Conservation (phyloP, 2,113 vertebrate species). For the Pseudolaguvia tuberculata region DNA sequence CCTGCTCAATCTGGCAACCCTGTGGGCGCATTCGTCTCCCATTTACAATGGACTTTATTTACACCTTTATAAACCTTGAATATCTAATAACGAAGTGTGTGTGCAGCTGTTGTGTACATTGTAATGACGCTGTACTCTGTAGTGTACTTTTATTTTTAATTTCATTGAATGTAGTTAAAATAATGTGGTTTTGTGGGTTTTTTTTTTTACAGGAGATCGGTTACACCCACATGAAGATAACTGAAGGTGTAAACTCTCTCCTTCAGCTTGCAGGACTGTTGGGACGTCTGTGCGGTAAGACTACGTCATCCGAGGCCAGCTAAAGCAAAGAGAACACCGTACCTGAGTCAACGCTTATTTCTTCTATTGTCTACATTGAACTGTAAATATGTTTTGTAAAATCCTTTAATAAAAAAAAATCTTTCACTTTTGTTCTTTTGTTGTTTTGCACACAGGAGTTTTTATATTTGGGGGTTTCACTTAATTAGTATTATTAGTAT, state of each 20-base stretch:
- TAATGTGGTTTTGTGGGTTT: no score
- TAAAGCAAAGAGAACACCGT: no score
- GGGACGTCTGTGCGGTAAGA: conserved; percentile 87
- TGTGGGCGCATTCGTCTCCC: no score
- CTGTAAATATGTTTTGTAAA: conserved; percentile 23
- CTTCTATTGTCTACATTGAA: not conserved
- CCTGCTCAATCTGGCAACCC: no score
- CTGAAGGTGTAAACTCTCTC: conserved; percentile 90
- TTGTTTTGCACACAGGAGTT: not conserved
- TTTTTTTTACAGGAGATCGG: conserved; percentile 85
- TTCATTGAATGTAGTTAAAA: not conserved
- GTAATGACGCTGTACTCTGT: no score
- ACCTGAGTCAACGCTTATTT: no score
- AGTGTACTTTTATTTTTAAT: not conserved
- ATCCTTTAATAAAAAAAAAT: conserved; percentile 5
- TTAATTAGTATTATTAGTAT: no score
- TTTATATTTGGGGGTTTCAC: no score
- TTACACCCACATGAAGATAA: conserved; percentile 89
- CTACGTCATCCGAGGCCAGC: conserved; percentile 71
- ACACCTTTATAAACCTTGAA: no score
- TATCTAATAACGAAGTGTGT: no score
- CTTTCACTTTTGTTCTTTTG: conserved; percentile 2
- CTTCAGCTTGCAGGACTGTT: conserved; percentile 92
- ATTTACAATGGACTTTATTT: no score
- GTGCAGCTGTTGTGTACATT: not conserved